A percentile compares a stretch with the other conserved stretches of the same genome.
These are phyloP conservation scores for Sebastes fasciatus DNA, from an alignment of 2,113 vertebrate genomes.

Conservation along the genomic window DNA sequence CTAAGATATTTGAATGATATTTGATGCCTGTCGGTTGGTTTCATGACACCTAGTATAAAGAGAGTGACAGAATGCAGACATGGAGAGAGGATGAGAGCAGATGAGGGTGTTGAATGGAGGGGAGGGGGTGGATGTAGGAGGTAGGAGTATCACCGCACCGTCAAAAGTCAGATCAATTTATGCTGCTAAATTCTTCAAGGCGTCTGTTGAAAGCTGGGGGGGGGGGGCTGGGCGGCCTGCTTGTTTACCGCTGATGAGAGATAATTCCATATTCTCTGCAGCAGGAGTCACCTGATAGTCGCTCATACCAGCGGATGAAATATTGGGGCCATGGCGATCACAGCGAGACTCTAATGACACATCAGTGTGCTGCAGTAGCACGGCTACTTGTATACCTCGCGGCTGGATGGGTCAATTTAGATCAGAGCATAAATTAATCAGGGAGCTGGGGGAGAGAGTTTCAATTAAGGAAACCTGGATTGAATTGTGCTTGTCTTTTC, in stretches of 20 bases:
- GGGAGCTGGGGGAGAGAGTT: constrained; percentile 77
- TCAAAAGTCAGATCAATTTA: too few species aligned
- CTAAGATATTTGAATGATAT: not conserved
- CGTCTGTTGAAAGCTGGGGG: constrained; percentile 40
- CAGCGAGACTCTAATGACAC: constrained; percentile 90
- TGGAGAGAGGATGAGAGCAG: not conserved
- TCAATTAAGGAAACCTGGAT: constrained; percentile 80
- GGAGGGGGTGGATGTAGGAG: too few species aligned
- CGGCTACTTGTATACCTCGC: constrained; percentile 75
- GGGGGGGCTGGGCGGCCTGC: constrained; percentile 71
- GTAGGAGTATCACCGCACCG: too few species aligned
- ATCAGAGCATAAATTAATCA: constrained; percentile 80
- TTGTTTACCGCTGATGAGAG: constrained; percentile 86
- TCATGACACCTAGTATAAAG: constrained; percentile 4
- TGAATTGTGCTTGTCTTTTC: constrained; percentile 71
- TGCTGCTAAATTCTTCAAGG: too few species aligned
- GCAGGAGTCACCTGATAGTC: constrained; percentile 78
- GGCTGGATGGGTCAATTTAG: constrained; percentile 84
- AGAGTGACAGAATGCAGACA: constrained; percentile 19
- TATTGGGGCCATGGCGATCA: constrained; percentile 89
- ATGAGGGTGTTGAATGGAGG: not conserved
- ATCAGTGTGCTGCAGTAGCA: constrained; percentile 62
- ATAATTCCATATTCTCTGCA: constrained; percentile 85
- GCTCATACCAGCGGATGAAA: constrained; percentile 87
- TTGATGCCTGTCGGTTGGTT: not conserved